Base-by-base conservation (phyloP, 2,888 invertebrate species). In the Pelosia muscerda region DNA sequence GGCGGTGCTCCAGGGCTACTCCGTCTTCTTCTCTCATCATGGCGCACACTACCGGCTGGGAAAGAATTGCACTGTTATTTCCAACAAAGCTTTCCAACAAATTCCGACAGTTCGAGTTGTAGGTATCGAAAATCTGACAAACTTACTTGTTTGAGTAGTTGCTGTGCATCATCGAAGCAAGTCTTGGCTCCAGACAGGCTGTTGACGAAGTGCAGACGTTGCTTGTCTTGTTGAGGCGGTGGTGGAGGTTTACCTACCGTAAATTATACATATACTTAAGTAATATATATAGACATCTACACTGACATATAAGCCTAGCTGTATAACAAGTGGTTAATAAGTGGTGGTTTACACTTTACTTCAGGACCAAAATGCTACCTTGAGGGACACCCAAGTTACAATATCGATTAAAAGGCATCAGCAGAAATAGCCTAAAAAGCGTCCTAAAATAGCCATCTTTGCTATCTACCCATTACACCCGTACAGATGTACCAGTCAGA, bases 181-280 rank as follows among this genome's bases (percentile, higher is more conserved):
- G 76, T 75, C 60, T 78, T 81, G 2, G 82, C 76, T 0, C 70
- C 71, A 2, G 83, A 65, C n/a, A 82, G 65, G 1, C 77, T 79
- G 13, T 72, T 80, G 2, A 82, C 67, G 65, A 88, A 88, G 42
- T 85, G 76, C 8, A 86, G 66, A 13, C 83, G 83, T 22, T 81
- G 79, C 22, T 73, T 68, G 42, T 85, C 82, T 66, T 80, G 65
- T 23, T 79, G 70, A 0, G 31, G 54, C 6, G 49, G 49, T 0
- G 49, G 19, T 38, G 59, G 38, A 5, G 59, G 38, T 19, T 59
- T 38, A 89, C 70, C 22, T 78, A 68, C 19, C 71, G 53, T 1
- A 71, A 74, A 10, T 34, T 1, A n/a, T 28, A n/a, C 28, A n/a
- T 59, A 10, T 34, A 38, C 15, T 38, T 38, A 38, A 15, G 38